phyloP scores from a whole-genome alignment of 2,113 vertebrate genomes.

The Dolichallabes microphthalmus region DNA sequence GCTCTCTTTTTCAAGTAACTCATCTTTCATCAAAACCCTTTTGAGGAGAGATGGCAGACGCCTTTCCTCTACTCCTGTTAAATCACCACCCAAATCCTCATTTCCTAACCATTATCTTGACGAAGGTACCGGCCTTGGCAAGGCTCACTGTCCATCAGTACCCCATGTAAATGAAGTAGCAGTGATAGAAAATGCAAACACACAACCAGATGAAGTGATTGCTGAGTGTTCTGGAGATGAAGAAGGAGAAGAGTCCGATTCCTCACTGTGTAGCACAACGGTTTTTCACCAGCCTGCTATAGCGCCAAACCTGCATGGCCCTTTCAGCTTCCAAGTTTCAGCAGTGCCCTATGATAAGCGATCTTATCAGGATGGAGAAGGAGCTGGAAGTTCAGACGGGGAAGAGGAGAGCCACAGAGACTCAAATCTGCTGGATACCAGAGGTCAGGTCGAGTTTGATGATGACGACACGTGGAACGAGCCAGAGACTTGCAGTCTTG shows the following conservation, averaged over 20 bases:
- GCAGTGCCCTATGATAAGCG: conserved; percentile 66
- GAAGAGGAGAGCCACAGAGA: conserved; percentile 59
- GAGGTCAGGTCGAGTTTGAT: conserved; percentile 78
- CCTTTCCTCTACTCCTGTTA: conserved; percentile 92
- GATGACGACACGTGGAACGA: conserved; percentile 93
- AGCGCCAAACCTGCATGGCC: conserved; percentile 12
- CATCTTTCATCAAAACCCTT: conserved; percentile 80
- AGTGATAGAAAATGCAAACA: background rate
- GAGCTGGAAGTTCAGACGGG: conserved; percentile 41
- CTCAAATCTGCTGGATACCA: conserved; percentile 62
- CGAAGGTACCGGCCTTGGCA: background rate
- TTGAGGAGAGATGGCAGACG: conserved; percentile 56
- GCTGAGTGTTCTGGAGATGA: conserved; percentile 8
- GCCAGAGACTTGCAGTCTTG: conserved; percentile 65
- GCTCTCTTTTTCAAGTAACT: conserved; percentile 94
- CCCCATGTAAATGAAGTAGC: background rate
- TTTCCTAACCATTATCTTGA: background rate
- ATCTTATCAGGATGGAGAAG: conserved; percentile 65
- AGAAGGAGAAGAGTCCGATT: conserved; percentile 45
- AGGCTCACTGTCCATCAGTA: background rate
- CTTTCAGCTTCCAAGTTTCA: conserved; percentile 57
- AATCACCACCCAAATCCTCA: conserved; percentile 59
- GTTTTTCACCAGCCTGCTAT: conserved; percentile 52
- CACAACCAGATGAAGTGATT: background rate
- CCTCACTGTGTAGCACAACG: conserved; percentile 51